Base-by-base conservation (phyloP, 1,140 invertebrate species). In the Diprion similis region DNA sequence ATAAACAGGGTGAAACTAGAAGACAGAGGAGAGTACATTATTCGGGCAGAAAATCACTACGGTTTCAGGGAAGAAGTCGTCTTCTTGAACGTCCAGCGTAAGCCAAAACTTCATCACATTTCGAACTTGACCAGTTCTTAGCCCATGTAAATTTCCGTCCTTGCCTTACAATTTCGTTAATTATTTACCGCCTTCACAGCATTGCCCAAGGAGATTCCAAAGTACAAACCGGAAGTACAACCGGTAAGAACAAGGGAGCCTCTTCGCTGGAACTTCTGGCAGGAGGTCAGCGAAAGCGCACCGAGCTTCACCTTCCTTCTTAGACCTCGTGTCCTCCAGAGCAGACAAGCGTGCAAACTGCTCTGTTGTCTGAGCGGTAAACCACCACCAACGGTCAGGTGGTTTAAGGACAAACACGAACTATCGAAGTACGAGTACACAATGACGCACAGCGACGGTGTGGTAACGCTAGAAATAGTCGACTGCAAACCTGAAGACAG, bases 291-390 rank as follows among this genome's bases (percentile, higher is more conserved):
- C 82, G 96, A 98, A 88, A 93, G 93, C 79, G 95, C 95, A 18
- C 98, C 98, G 68, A 94, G 92, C 82, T 99, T 99, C 89, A 98
- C 96, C 78, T 99, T 99, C 95, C 92, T 97, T 79, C 91, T 99
- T 68, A 92, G 99, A 86, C 97, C 98, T 83, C 95, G 99, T 86
- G 95, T 99, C 73, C 99, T 99, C 91, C 98, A 99, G 89, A 94
- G 97, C 79, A 90, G 95, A 68, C 94, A 97, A 82, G 96, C 95
- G 66, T 97, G 95, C 89, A 99, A 99, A 89, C 91, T 99, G n/a
- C 92, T 99, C 4, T 99, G 98, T 86, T 99, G 98, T 84, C 90
- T 99, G 13, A 94, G 94, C 78, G 98, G 97, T 70, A 97, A 96
- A 85, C 99, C 99, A 77, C 91, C 94, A 74, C 98, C 98, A 0